Evolutionary conservation across 2,797 vertebrate genomes (phyloP), one percentile per base, ranked within the genome.

Genomic region (Malurus leucopterus): DNA sequence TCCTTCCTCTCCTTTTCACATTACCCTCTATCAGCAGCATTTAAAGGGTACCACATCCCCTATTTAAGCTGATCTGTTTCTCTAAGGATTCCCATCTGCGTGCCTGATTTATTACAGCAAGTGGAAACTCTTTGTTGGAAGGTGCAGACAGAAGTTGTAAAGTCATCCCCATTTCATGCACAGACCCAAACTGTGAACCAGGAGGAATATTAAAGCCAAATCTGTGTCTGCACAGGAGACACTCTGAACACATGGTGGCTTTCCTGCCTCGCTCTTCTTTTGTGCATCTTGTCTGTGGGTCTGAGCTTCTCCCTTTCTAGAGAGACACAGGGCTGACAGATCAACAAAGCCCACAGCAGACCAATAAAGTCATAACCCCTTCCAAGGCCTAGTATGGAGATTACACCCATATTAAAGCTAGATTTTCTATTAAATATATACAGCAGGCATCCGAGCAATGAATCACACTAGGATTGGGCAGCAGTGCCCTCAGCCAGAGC

Each of bases 231-330:
- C 15, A 44, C 11, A 62, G 53, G 57, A 63, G 44, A 41, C 7
- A 4, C 2, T 13, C 13, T 67, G 55, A 77, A 62, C 9, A 38
- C 21, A 2, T 0, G 1, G 11, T 9, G 32, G 38, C 32, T 57
- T 43, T 54, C 11, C 5, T 47, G 58, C 43, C 38, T 83, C 26
- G 20, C 12, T 61, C 32, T 21, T 41, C 23, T 53, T 30, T 67
- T n/a, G 17, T 0, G 7, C 17, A 46, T 29, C 44, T 36, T n/a
- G 2, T n/a, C 32, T 54, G 8, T 8, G n/a, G 22, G 36, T 43
- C 43, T 53, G 41, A 89, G 32, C 36, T 58, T 16, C 5, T 6
- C 27, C 5, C 3, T 3, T 24, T 44, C 50, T 15, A 10, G 11
- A 63, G 6, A 73, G 43, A n/a, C 34, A 78, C 14, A 53, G 21